Evolutionary conservation across 35 echinoderm and acorn worm species (phyloP).

Genomic region (Patiria miniata): DNA sequence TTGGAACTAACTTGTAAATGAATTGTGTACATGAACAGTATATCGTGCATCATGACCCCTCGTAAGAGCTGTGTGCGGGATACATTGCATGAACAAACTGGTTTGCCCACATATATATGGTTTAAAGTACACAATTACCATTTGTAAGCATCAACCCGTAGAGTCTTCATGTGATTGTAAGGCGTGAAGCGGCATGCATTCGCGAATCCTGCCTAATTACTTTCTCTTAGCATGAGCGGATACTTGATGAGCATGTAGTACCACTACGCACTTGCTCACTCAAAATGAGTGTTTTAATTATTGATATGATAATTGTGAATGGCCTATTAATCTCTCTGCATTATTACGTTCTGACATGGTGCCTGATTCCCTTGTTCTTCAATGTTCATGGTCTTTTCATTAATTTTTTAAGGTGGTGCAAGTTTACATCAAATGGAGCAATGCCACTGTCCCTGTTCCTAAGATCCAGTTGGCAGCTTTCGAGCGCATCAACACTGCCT

Average conservation of each 20-base stretch:
- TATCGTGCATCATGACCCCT: too few relatives aligned
- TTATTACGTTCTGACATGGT: too few relatives aligned
- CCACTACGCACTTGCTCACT: too few relatives aligned
- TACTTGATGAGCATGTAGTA: too few relatives aligned
- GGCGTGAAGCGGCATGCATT: too few relatives aligned
- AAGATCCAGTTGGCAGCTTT: constrained; percentile 71
- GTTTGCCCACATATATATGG: background rate
- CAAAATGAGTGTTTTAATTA: background rate
- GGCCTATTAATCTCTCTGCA: background rate
- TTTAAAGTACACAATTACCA: background rate
- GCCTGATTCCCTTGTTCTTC: too few relatives aligned
- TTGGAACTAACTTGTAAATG: too few relatives aligned
- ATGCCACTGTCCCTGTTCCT: constrained; percentile 64
- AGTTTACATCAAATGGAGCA: constrained; percentile 84
- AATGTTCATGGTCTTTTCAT: background rate
- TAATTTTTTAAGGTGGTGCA: constrained; percentile 54
- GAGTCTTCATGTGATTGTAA: too few relatives aligned
- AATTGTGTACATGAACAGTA: too few relatives aligned
- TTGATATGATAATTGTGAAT: background rate
- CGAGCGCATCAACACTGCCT: constrained; percentile 30
- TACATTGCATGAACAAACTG: background rate
- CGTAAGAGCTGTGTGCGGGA: too few relatives aligned
- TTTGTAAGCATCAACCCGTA: background rate
- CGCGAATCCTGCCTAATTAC: too few relatives aligned
- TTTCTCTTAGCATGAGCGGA: too few relatives aligned